Base-by-base conservation (phyloP, 2,888 invertebrate genomes). In the Alentia gelatinosa region DNA sequence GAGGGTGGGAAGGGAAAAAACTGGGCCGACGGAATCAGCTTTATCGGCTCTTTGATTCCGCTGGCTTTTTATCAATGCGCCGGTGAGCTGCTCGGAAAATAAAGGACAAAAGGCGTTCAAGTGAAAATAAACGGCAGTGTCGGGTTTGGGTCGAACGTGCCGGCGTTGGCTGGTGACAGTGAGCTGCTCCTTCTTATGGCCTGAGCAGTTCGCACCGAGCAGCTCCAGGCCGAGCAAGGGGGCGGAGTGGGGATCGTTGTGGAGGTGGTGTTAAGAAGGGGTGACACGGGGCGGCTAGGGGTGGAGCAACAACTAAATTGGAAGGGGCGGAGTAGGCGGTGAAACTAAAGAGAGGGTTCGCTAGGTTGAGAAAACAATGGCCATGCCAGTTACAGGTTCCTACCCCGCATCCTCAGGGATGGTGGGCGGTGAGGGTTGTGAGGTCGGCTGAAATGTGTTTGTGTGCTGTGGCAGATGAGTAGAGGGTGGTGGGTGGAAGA, bases 41-140 rank as follows among this genome's bases (percentile, higher is more conserved):
- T 86, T 33, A 86, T 86, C 86, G 86, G 86, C 47, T 86, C 86
- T 86, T 86, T 86, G 86, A 86, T 86, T 47, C 50, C 47, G 86
- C 47, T 50, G 86, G 47, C 47, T 86, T 86, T 83, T 86, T 86
- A 47, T 50, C 47, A 47, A 47, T 33, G 47, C 40, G 47, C 86
- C 30, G 35, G 50, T 19, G 86, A 35, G 86, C 26, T 9, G 23
- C 39, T 40, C 86, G 15, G 42, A 86, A 86, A 74, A 42, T 47
- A 50, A 86, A 86, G 35, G 47, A 86, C 86, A 86, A 86, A 86
- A 86, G 86, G 86, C 86, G 50, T 86, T 47, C 86, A 47, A 47
- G 86, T 86, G 86, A 86, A 86, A 86, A 86, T 86, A 42, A 42
- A 47, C 47, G 86, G 86, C 47, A 19, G 86, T 86, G 86, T 86